phyloP scores from a whole-genome alignment of 2,888 invertebrate species.

The Elysia crispata region DNA sequence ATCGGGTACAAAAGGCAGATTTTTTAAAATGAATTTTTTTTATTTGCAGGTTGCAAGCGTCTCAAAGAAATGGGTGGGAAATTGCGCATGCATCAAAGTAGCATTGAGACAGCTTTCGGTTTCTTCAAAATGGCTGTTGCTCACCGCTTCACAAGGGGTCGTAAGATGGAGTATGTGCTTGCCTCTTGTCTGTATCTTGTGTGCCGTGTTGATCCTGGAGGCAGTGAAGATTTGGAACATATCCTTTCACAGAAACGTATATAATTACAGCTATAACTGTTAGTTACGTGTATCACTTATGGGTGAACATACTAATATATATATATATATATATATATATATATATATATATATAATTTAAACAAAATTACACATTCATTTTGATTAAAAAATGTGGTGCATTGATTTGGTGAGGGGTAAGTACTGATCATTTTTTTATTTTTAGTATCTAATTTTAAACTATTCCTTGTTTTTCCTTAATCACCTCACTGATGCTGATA shows the following conservation, averaged over 20 bases:
- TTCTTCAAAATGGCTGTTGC: constrained; percentile 78
- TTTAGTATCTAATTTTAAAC: constrained; percentile 9
- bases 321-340: no score
- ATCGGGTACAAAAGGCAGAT: no score
- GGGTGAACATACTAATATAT: no score
- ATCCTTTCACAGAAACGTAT: constrained; percentile 43
- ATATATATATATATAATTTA: no score
- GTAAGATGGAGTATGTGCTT: constrained; percentile 92
- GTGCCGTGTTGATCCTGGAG: constrained; percentile 79
- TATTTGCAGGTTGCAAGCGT: constrained; percentile 82
- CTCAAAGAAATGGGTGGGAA: constrained; percentile 92
- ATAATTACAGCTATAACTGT: no score
- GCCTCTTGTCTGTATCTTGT: constrained; percentile 99
- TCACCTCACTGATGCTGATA: constrained; percentile 88
- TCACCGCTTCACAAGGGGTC: constrained; percentile 86
- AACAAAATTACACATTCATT: no score
- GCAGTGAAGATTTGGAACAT: constrained; percentile 49
- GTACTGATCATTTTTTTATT: not conserved
- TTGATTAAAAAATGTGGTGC: no score
- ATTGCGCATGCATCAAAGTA: constrained; percentile 90
- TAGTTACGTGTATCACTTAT: no score
- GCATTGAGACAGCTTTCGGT: constrained; percentile 90
- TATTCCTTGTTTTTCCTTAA: not conserved
- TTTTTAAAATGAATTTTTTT: not conserved
- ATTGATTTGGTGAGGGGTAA: no score